A percentile compares a stretch with the other conserved stretches of the same genome.
Evolutionary conservation across 2,797 vertebrate species (phyloP).

Genomic region (Microctenopoma steveboyesi): DNA sequence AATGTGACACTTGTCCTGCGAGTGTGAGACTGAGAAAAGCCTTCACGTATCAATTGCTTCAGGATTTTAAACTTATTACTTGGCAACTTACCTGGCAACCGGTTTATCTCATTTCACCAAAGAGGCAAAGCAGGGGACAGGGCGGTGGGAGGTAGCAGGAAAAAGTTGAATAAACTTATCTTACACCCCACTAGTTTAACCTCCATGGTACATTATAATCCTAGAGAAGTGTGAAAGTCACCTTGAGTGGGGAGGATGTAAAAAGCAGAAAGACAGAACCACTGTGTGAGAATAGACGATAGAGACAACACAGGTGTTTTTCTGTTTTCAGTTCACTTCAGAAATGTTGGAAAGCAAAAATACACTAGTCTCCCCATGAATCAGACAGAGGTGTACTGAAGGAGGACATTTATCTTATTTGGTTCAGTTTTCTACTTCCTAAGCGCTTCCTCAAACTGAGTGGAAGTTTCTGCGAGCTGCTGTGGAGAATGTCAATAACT

Average conservation of each 20-base stretch:
- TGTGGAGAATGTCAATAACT: conserved; percentile 63
- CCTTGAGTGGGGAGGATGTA: conserved; percentile 62
- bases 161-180: conserved; percentile 24
- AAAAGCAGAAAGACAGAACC: conserved; percentile 24
- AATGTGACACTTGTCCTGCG: conserved; percentile 63
- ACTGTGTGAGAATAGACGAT: conserved; percentile 11
- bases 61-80: conserved; percentile 46
- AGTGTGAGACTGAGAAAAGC: conserved; percentile 37
- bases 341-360: conserved; percentile 48
- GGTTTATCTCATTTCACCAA: conserved; percentile 41
- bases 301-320: conserved; percentile 30
- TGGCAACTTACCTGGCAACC: conserved; percentile 40
- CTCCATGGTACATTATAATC: conserved; percentile 61
- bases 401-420: conserved; percentile 46
- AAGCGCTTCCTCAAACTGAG: conserved; percentile 44
- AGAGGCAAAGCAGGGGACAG: conserved; percentile 19
- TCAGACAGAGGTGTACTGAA: conserved; percentile 13
- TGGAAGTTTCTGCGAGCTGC: conserved; percentile 51
- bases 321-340: conserved; percentile 40
- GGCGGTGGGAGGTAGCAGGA: neutral
- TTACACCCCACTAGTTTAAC: conserved; percentile 47
- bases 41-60: conserved; percentile 45
- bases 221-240: conserved; percentile 64
- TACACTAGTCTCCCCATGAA: conserved; percentile 46
- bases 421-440: conserved; percentile 40